These are phyloP conservation scores for Phyllotreta striolata DNA, from an alignment of 2,888 invertebrate species.

Conservation along the genomic window DNA sequence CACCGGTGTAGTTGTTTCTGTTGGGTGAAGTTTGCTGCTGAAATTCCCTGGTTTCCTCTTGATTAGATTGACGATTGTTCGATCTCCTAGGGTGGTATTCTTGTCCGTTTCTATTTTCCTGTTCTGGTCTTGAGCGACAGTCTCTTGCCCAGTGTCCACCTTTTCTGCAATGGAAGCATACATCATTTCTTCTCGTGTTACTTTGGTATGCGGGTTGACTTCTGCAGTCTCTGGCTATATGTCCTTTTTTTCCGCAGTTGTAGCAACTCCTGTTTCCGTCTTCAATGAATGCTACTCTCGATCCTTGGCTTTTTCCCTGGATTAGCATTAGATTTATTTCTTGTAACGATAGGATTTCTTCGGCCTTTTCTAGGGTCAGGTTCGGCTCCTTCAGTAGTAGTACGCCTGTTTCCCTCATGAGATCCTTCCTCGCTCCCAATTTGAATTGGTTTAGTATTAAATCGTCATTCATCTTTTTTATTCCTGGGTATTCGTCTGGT, in stretches of 20 bases:
- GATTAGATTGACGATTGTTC: not conserved
- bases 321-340: conserved; percentile 11
- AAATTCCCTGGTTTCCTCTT: no score
- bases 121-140: not conserved
- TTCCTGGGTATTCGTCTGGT: conserved; percentile 15
- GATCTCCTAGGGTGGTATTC: not conserved
- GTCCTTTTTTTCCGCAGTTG: conserved; percentile 8
- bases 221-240: not conserved
- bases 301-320: not conserved
- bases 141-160: not conserved
- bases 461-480: conserved; percentile 19
- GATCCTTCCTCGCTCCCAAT: conserved; percentile 19
- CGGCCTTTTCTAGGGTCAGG: conserved; percentile 17
- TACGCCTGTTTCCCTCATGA: conserved; percentile 18
- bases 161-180: not conserved
- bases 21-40: not conserved
- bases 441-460: conserved; percentile 33
- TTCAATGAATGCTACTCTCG: no score
- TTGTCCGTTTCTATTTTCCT: not conserved
- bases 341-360: conserved; percentile 1
- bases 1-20: not conserved
- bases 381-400: conserved; percentile 12
- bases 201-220: not conserved
- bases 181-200: not conserved
- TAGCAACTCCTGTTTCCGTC: not conserved